Conservation (phyloP, 2,888 invertebrate species). For the Rosalia funebris region DNA sequence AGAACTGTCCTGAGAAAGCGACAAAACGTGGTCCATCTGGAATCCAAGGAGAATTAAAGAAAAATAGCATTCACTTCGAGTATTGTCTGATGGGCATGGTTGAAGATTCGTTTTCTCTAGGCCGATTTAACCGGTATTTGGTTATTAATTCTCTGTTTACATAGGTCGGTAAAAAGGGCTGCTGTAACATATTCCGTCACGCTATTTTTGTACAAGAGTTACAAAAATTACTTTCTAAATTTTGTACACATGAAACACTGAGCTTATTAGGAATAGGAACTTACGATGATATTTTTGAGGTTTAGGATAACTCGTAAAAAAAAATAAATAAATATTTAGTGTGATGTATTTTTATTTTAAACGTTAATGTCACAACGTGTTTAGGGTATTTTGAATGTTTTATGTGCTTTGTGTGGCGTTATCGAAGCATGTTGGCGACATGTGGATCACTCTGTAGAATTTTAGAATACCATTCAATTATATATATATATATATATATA, state of each 20-base stretch:
- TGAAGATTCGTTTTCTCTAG: no score
- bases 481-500: no score
- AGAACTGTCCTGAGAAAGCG: no score
- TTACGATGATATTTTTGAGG: not conserved
- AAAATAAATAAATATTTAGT: slow-evolving; percentile 1
- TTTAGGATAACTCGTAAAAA: not conserved
- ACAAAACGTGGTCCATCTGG: no score
- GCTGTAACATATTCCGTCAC: not conserved
- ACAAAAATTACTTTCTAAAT: not conserved
- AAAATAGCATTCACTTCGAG: no score
- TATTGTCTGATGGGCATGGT: no score
- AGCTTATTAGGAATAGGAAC: slow-evolving; percentile 1
- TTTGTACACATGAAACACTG: not conserved
- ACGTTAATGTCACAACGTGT: not conserved
- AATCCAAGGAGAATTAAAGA: no score
- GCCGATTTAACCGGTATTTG: no score
- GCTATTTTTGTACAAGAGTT: no score
- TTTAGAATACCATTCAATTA: slow-evolving; percentile 14
- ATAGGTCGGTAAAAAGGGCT: not conserved
- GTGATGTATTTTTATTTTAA: not conserved
- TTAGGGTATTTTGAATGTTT: slow-evolving; percentile 1
- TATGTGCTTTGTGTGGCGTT: not conserved
- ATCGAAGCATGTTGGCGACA: not conserved
- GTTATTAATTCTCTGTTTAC: no score
- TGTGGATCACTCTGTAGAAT: slow-evolving; percentile 18